These are phyloP conservation scores for Podilymbus podiceps DNA, from an alignment of 2,113 vertebrate genomes.

Conservation along the genomic window DNA sequence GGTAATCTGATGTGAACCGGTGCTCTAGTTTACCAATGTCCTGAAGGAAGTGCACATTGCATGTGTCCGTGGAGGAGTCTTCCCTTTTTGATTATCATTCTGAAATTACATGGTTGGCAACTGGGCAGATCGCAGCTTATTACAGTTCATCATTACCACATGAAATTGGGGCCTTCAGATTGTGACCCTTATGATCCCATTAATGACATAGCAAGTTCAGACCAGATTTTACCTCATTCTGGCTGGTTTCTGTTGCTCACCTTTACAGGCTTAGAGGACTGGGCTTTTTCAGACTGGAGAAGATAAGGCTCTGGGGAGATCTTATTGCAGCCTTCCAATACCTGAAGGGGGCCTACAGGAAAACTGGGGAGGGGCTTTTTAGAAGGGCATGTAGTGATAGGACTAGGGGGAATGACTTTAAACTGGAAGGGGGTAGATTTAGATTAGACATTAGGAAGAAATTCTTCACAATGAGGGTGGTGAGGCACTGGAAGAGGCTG, in stretches of 20 bases:
- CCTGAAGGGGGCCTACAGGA: too few relatives aligned
- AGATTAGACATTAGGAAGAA: too few relatives aligned
- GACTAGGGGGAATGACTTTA: too few relatives aligned
- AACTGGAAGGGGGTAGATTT: too few relatives aligned
- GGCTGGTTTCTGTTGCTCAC: background rate
- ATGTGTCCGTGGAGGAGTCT: background rate
- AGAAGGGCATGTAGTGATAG: too few relatives aligned
- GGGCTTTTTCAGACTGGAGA: too few relatives aligned
- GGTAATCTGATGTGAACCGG: rapidly evolving
- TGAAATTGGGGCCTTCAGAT: background rate
- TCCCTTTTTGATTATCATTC: background rate
- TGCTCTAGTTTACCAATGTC: background rate
- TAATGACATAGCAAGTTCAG: background rate
- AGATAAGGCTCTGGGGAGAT: too few relatives aligned
- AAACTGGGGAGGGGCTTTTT: too few relatives aligned
- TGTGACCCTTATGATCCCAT: background rate
- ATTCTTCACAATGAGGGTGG: too few relatives aligned
- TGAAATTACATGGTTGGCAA: background rate
- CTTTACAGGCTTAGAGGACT: background rate
- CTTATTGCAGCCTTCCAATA: too few relatives aligned
- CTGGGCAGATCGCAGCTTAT: background rate
- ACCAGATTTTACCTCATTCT: background rate
- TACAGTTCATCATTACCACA: background rate
- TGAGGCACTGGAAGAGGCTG: too few relatives aligned
- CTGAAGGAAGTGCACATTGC: background rate